Evolutionary conservation across 64 coral and sea anemone genomes (phyloP), one percentile per base, ranked within the genome.

Genomic region (Montipora sp.): DNA sequence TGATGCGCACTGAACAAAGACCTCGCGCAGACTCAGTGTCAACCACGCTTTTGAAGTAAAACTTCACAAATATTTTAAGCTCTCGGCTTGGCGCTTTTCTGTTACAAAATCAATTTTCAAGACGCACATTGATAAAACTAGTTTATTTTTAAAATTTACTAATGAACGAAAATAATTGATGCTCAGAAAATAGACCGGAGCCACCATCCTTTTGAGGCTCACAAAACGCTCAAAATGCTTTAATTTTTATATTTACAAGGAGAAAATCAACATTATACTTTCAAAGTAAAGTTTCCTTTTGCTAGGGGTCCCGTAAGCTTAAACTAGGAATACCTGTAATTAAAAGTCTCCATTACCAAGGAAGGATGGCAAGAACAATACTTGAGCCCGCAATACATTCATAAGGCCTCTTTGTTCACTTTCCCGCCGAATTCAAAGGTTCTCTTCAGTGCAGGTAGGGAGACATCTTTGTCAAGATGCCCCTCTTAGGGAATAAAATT

Each of bases 401-500:
- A 36, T 36, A 27, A 57, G 12, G 19, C 13, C 15, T 63, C 13
- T 44, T 75, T 47, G 23, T 75, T 24, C 2, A 16, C 60, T 16
- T 94, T 94, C 92, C 95, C 92, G 89, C 92, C 89, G 67, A 83
- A 89, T 97, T 94, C 78, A 83, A 97, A 90, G 68, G 83, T 97
- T 75, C 75, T 51, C 83, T 69, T 77, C 84, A 84, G 46, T 49
- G 44, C 47, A 45, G 22, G 45, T 57, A 75, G 76, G 86, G 69
- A 20, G 74, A 84, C 48, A 89, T 24, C 13, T 91, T 77, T 18
- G n/a, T 2, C 48, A 69, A 68, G 44, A 97, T 97, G 95, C 95
- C 95, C 63, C 88, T 97, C 68, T 79, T 97, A 9, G 71, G 89
- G 57, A 90, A 90, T 72, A 94, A 97, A 89, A n/a, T 75, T 9